Base-by-base conservation (phyloP, 92 coral and sea anemone species). In the Porites evermanni region DNA sequence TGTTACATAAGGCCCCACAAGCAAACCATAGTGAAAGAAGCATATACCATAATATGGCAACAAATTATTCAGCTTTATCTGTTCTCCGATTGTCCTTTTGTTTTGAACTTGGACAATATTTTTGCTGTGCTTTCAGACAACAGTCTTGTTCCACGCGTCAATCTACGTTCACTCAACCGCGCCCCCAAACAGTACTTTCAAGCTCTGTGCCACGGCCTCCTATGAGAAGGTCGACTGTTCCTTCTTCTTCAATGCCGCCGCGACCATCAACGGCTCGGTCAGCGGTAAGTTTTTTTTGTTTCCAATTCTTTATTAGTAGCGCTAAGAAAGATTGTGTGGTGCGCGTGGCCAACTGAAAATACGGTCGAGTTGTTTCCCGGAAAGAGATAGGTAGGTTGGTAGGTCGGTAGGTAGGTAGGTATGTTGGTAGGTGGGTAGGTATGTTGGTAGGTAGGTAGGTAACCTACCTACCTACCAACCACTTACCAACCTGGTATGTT, bases 101-200 rank as follows among this genome's bases (percentile, higher is more conserved):
- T 70, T 70, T 19, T 1, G 32, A 8, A 8, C 18, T 38, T 23
- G 50, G 14, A 11, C 8, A 50, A 12, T 32, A 11, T 12, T 7
- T 70, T 58, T 21, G 44, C 24, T 16, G 2, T 38, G 7, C 47
- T 38, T 38, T 38, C 5, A 38, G 47, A 38, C 47, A 38, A 23
- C 78, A 38, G 54, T 32, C 44, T 38, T 13, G 38, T 24, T 1
- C 24, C 11, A 44, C 44, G 14, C 86, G 77, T 58, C 56, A 23
- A 56, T 11, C 86, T 16, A 38, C 86, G 7, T 29, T 70, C 59
- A 70, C 86, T 12, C 86, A 29, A 12, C 78, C 86, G 59, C 86
- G 66, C 9, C 69, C 86, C 20, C 86, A 58, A 50, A 56, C 69
- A 47, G 60, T 38, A 0, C 24, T 7, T 4, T 71, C 78, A 81